Evolutionary conservation across 2,888 invertebrate genomes (phyloP).

Genomic region (Drosophila suboccidentalis): DNA sequence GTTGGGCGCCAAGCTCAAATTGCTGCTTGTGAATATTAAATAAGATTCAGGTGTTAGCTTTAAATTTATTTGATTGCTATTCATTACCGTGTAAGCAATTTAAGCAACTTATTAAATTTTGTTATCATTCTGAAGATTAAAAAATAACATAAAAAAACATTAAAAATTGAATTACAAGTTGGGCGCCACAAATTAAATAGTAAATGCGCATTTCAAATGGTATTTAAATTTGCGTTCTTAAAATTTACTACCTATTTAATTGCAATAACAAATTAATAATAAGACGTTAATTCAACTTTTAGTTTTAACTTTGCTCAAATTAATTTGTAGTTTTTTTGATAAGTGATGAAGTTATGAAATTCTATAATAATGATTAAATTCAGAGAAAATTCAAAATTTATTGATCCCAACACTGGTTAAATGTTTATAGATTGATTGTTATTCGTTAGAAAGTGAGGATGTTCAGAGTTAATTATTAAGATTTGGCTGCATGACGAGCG

Average conservation of each 20-base stretch:
- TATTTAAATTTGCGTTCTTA: not conserved
- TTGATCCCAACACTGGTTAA: conserved; percentile 23
- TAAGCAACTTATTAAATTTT: not conserved
- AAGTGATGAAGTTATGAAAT: not conserved
- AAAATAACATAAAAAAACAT: too few relatives aligned
- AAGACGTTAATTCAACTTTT: too few relatives aligned
- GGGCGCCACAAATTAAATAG: not conserved
- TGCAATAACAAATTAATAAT: too few relatives aligned
- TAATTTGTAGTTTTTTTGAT: not conserved
- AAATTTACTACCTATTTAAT: too few relatives aligned
- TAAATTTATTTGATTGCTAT: too few relatives aligned
- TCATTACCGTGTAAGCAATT: not conserved
- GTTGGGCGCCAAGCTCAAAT: not conserved
- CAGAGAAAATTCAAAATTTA: not conserved
- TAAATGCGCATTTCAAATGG: not conserved
- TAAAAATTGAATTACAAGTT: not conserved
- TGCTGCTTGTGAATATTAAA: too few relatives aligned
- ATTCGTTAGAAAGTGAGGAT: conserved; percentile 52
- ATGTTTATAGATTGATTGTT: conserved; percentile 2
- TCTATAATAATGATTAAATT: conserved; percentile 24
- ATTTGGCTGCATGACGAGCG: conserved; percentile 48
- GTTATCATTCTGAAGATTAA: too few relatives aligned
- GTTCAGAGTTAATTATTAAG: conserved; percentile 36
- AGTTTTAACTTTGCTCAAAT: not conserved
- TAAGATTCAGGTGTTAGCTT: too few relatives aligned